Base-by-base conservation (phyloP, 2,888 invertebrate genomes). In the Dioctria linearis region DNA sequence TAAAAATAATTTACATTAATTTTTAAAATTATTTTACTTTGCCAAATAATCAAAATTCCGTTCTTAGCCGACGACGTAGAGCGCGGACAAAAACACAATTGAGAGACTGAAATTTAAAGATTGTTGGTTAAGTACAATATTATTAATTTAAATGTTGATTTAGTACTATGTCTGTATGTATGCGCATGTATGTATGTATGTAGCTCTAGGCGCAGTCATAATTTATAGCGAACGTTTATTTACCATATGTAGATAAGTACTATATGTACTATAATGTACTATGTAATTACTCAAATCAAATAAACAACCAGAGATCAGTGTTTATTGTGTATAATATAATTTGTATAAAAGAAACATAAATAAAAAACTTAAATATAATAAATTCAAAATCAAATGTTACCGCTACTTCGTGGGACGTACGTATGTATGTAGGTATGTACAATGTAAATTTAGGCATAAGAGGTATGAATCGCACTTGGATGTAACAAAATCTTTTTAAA, bases 41-140 rank as follows among this genome's bases (percentile, higher is more conserved):
- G 42, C 43, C 75, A 59, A 59, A 25, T 59, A 75, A 75, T 75
- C 75, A 75, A 75, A 75, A 75, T 75, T 75, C 25, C 46, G 75
- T 75, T 75, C 61, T 75, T 75, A 59, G 61, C n/a, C 61, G 54
- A 51, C 54, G 43, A 51, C 54, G 43, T 61, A 75, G 42, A 43
- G 57, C 46, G 75, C 75, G 75, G 51, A 75, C 75, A 75, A 75
- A 25, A 25, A 75, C 59, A 75, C 75, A 59, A 75, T 25, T 43
- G 75, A 75, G 75, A 75, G 75, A 75, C 75, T 75, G 75, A 75
- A 75, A 75, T 11, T 42, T 39, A 75, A 75, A 59, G 46, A 75
- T 75, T 75, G 75, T 75, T 75, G 59, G 61, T 75, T 75, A 75
- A 75, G 59, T 75, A 75, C 75, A 75, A 75, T 75, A 75, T 75